Conservation (phyloP, 2,797 vertebrate species). For the Dipus sagitta region DNA sequence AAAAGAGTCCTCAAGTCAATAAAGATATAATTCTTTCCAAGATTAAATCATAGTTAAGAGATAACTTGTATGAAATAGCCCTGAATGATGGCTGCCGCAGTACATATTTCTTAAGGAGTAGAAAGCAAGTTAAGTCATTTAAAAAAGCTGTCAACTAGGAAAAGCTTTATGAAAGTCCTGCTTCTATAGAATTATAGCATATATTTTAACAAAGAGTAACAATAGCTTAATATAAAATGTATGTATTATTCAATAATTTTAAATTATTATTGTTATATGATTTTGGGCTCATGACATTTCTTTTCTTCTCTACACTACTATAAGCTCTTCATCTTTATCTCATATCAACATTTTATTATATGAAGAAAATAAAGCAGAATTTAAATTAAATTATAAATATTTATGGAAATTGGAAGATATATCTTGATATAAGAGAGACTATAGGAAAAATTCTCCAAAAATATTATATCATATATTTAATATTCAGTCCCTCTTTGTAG, state of each 20-base stretch:
- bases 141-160: neutral
- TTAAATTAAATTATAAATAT: neutral
- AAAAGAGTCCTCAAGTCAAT: neutral
- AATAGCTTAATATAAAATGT: neutral
- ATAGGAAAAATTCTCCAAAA: neutral
- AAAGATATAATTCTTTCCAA: neutral
- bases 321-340: neutral
- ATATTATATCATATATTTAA: neutral
- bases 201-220: neutral
- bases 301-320: neutral
- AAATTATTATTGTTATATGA: neutral
- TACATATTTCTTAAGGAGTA: conserved; percentile 23
- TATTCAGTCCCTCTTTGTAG: neutral
- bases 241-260: neutral
- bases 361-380: neutral
- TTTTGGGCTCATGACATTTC: neutral
- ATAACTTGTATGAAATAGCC: neutral
- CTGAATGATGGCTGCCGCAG: conserved; percentile 1
- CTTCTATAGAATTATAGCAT: neutral
- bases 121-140: neutral
- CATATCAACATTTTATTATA: neutral
- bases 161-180: neutral
- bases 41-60: conserved; percentile 11
- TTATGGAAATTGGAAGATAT: neutral
- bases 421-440: neutral